Percentiles rank a stretch among this genome's conserved stretches.
Evolutionary conservation across 1,140 invertebrate genomes (phyloP).

Genomic region (Oncopodura yosiiana): DNA sequence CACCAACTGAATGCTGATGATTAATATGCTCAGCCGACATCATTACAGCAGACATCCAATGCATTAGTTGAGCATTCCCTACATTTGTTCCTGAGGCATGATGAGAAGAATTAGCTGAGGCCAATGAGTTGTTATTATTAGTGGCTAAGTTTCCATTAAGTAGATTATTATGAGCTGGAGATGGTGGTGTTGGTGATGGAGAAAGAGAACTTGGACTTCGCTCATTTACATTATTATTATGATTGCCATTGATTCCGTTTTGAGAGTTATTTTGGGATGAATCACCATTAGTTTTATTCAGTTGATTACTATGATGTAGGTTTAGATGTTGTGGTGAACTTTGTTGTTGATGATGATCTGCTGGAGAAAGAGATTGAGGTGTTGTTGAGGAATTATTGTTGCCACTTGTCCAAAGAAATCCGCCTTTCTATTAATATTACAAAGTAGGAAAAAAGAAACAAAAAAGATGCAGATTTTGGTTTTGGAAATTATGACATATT

Average conservation of each 20-base stretch:
- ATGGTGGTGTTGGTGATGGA: slow-evolving; percentile 15
- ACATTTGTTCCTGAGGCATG: slow-evolving; percentile 4
- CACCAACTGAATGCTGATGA: slow-evolving; percentile 42
- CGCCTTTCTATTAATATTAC: too few species aligned
- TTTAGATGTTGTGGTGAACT: background rate
- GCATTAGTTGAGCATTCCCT: slow-evolving; percentile 47
- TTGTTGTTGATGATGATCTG: slow-evolving; percentile 5
- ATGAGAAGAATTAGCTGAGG: slow-evolving; percentile 1
- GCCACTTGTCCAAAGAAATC: slow-evolving; percentile 27
- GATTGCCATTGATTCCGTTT: slow-evolving; percentile 6
- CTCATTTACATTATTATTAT: slow-evolving; percentile 11
- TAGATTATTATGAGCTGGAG: slow-evolving; percentile 6
- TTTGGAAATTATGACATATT: background rate
- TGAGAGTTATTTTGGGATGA: too few species aligned
- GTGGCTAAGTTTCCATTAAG: background rate
- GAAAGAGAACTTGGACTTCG: slow-evolving; percentile 22
- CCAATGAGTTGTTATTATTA: background rate
- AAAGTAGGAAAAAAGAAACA: too few species aligned
- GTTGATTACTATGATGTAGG: background rate
- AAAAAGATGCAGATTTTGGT: slow-evolving; percentile 21
- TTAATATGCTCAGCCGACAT: slow-evolving; percentile 66
- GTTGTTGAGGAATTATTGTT: slow-evolving; percentile 8
- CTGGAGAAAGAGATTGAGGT: slow-evolving; percentile 19
- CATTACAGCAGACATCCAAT: slow-evolving; percentile 72
- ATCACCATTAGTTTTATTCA: background rate